phyloP scores from a whole-genome alignment of 2,888 invertebrate species.

The Nudaria mundana region DNA sequence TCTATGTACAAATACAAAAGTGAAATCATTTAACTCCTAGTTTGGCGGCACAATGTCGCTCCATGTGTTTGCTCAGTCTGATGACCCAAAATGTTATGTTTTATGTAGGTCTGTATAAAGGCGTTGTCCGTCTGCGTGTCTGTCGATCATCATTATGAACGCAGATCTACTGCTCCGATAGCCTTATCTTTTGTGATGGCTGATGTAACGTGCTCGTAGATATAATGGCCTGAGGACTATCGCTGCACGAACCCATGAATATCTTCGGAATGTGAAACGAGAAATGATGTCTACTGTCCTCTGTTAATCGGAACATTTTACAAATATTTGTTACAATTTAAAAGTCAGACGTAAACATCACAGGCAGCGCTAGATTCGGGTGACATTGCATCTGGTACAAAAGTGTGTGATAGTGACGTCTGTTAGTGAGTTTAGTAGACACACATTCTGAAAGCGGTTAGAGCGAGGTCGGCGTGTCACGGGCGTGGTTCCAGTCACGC shows the following conservation, averaged over 20 bases:
- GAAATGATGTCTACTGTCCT: background rate
- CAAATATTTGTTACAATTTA: no score
- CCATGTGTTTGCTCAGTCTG: background rate
- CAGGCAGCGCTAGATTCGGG: no score
- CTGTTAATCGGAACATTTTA: background rate
- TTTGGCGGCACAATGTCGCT: no score
- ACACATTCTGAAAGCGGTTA: background rate
- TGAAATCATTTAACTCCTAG: no score
- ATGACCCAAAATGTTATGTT: constrained; percentile 4
- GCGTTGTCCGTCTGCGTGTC: constrained; percentile 2
- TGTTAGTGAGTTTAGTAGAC: background rate
- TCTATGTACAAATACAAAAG: no score
- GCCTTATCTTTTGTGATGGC: background rate
- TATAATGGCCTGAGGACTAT: background rate
- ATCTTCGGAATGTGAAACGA: background rate
- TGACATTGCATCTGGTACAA: no score
- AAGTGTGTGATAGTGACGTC: background rate
- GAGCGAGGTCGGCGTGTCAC: background rate
- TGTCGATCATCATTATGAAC: constrained; percentile 5
- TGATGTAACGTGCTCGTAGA: background rate
- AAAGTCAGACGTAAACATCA: no score
- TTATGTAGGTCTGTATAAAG: constrained; percentile 3
- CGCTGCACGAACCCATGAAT: background rate
- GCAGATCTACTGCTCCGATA: constrained; percentile 5
- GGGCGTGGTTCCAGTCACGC: background rate